Conservation (phyloP, 2,113 vertebrate species). For the Cariama cristata region DNA sequence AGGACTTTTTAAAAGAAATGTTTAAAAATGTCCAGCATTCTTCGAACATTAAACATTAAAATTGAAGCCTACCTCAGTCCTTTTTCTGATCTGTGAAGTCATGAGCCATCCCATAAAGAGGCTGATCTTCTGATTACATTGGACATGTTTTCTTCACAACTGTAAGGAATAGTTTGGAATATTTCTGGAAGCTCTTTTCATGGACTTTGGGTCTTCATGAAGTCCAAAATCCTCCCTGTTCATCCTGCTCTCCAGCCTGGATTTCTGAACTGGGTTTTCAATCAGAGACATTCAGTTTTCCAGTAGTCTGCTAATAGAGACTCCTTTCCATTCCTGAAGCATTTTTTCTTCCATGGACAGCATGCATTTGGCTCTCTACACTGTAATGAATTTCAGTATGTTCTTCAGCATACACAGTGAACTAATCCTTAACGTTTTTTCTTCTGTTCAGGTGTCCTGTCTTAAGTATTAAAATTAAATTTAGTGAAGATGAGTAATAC, state of each 20-base stretch:
- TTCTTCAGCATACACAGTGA: neutral
- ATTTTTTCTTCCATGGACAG: neutral
- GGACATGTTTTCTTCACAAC: neutral
- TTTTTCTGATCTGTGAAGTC: neutral
- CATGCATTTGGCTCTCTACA: neutral
- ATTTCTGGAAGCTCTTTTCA: neutral
- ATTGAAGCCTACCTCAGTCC: neutral
- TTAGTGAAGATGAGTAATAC: neutral
- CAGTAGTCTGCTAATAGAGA: neutral
- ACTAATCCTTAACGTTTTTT: neutral
- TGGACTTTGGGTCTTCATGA: neutral
- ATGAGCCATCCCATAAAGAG: neutral
- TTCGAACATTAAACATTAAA: neutral
- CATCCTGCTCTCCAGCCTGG: neutral
- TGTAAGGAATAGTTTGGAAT: neutral
- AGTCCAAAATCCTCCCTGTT: neutral
- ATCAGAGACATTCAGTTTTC: neutral
- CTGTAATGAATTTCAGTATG: neutral
- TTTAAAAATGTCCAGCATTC: neutral
- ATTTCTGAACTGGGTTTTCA: neutral
- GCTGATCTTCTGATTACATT: neutral
- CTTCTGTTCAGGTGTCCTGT: neutral
- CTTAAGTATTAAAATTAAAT: neutral
- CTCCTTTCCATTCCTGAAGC: neutral
- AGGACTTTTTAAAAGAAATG: neutral